Evolutionary conservation across 2,888 invertebrate genomes (phyloP).

Genomic region (Heliconius cydno): DNA sequence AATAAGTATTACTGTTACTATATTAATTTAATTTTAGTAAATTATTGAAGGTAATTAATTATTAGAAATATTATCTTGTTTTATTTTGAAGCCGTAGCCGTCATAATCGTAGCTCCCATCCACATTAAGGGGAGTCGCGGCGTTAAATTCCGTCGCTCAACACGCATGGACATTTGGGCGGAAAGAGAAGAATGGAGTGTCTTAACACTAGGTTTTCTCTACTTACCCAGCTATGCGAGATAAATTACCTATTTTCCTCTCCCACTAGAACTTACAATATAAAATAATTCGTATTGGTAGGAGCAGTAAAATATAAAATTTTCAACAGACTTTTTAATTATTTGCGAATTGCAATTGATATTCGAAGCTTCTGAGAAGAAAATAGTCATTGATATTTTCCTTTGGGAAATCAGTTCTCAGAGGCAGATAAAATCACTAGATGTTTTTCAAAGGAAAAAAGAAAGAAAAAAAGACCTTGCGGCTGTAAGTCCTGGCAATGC

Average conservation of each 20-base stretch:
- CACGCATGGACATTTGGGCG: neutral
- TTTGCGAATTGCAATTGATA: neutral
- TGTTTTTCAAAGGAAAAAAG: conserved; percentile 51
- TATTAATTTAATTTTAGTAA: too few relatives aligned
- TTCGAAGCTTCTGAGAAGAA: conserved; percentile 15
- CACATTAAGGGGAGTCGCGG: too few relatives aligned
- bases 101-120: too few relatives aligned
- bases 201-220: neutral
- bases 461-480: conserved; percentile 49
- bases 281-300: neutral
- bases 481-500: conserved; percentile 50
- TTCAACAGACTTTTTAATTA: conserved; percentile 18
- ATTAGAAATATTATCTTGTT: too few relatives aligned
- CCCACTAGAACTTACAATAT: neutral
- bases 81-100: too few relatives aligned
- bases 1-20: too few relatives aligned
- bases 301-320: neutral
- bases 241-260: too few relatives aligned
- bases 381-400: conserved; percentile 29
- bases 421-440: conserved; percentile 46
- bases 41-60: too few relatives aligned
- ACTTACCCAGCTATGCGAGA: too few relatives aligned
- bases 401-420: conserved; percentile 38
- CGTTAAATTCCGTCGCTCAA: neutral
- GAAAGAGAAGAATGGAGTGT: neutral